Evolutionary conservation across 1,140 invertebrate species (phyloP).

Genomic region (Macrobrachium nipponense): DNA sequence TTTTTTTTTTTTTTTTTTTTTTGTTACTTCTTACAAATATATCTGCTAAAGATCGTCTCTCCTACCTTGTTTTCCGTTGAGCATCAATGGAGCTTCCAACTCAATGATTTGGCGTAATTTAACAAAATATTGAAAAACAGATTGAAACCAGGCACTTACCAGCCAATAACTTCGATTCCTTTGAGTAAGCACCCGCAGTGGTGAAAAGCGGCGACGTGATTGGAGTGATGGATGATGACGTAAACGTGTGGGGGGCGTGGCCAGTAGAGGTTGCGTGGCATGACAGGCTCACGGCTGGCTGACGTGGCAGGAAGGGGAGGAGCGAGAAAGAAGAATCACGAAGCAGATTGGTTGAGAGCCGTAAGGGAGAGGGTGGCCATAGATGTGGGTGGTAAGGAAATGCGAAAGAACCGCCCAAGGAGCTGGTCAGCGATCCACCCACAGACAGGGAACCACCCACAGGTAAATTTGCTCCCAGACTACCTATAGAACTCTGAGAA

Average conservation of each 20-base stretch:
- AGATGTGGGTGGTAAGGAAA: constrained; percentile 56
- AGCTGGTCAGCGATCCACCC: constrained; percentile 29
- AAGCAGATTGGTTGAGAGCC: constrained; percentile 55
- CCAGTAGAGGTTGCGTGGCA: constrained; percentile 48
- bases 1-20: too few relatives aligned
- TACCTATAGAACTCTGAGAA: constrained; percentile 37
- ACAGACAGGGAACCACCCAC: constrained; percentile 29
- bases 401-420: constrained; percentile 48
- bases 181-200: constrained; percentile 52
- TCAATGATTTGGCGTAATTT: too few relatives aligned
- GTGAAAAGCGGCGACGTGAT: constrained; percentile 52
- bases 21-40: too few relatives aligned
- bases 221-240: constrained; percentile 54
- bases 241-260: constrained; percentile 50
- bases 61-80: too few relatives aligned
- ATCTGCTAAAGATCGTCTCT: too few relatives aligned
- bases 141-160: constrained; percentile 20
- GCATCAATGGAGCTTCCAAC: too few relatives aligned
- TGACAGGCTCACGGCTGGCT: constrained; percentile 46
- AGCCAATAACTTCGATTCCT: constrained; percentile 47
- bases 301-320: constrained; percentile 57
- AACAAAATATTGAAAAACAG: too few relatives aligned
- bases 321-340: constrained; percentile 51
- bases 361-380: constrained; percentile 49
- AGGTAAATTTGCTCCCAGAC: constrained; percentile 5